phyloP scores from a whole-genome alignment of 92 coral and sea anemone species.

The Umimayanthus chanpuru region DNA sequence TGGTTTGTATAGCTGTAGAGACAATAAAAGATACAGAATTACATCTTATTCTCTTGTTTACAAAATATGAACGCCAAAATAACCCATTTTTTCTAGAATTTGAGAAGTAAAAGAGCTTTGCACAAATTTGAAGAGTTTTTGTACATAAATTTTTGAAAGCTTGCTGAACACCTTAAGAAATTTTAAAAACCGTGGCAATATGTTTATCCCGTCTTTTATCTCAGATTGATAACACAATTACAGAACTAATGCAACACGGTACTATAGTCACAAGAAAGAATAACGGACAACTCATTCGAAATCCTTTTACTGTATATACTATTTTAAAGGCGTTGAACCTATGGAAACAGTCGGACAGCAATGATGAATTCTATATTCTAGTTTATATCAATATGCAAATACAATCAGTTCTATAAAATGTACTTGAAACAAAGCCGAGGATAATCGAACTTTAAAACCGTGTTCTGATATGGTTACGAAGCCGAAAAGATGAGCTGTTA shows the following conservation, averaged over 20 bases:
- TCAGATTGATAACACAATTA: constrained; percentile 17
- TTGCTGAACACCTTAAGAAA: constrained; percentile 12
- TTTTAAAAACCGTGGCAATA: background rate
- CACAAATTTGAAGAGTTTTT: background rate
- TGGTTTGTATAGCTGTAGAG: background rate
- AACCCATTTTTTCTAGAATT: background rate
- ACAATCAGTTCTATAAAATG: constrained; percentile 1
- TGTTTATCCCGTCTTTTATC: constrained; percentile 18
- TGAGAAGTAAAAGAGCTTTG: background rate
- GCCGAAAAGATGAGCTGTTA: background rate
- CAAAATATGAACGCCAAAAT: background rate
- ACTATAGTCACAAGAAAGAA: background rate
- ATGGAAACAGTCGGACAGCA: constrained; percentile 25
- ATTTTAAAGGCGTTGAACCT: background rate
- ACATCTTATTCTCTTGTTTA: background rate
- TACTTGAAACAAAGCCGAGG: constrained; percentile 22
- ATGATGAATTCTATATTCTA: constrained; percentile 14
- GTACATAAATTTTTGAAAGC: background rate
- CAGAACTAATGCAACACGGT: background rate
- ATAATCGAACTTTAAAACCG: constrained; percentile 11
- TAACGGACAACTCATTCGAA: background rate
- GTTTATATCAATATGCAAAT: background rate
- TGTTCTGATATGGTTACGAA: background rate
- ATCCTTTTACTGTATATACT: background rate
- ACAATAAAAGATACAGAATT: background rate